Evolutionary conservation across 53 echinoderm and acorn worm species (phyloP), one percentile per base, ranked within the genome.

Genomic region (Holothuria scabra): DNA sequence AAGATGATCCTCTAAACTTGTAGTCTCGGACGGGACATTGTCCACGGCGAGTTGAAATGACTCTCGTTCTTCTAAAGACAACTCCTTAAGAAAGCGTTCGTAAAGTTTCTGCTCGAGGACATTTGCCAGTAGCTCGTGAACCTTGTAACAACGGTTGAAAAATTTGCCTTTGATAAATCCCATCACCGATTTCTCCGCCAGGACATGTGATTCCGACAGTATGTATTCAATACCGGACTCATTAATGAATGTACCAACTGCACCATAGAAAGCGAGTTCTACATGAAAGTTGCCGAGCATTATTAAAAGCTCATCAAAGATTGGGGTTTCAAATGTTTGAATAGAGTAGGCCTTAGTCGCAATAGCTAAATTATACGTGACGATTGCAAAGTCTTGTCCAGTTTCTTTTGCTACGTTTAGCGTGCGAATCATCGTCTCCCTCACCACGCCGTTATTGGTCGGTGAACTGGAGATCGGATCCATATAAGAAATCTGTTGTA

Each of bases 401-500:
- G 35, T 35, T 35, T 35, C 35, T 4, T 35, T 35, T 35, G 35
- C 35, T 35, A 3, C 35, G 6, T 35, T 35, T 35, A 4, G 35
- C 35, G 81, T 62, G 8, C 87, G 79, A 18, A 84, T 31, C 93
- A 93, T 93, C 20, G 90, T 93, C 44, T 72, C 74, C 84, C 87
- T 62, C 87, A 35, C 37, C 87, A 90, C 93, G 25, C 44, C 74
- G 81, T 90, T 93, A 26, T 81, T 90, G 8, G 93, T 93, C 32
- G 93, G 92, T 8, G 92, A 88, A 56, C 60, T 84, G 18, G 91
- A 62, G 41, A 91, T 91, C 23, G 92, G 89, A 33, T 86, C 86
- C 92, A 92, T 92, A 69, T 92, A 92, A 34, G 67, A 82, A 13
- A 92, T 92, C 28, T 57, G 85, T 41, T 92, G 93, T 13, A 87